Evolutionary conservation across 2,113 vertebrate genomes (phyloP).

Genomic region (Notothenia coriiceps): DNA sequence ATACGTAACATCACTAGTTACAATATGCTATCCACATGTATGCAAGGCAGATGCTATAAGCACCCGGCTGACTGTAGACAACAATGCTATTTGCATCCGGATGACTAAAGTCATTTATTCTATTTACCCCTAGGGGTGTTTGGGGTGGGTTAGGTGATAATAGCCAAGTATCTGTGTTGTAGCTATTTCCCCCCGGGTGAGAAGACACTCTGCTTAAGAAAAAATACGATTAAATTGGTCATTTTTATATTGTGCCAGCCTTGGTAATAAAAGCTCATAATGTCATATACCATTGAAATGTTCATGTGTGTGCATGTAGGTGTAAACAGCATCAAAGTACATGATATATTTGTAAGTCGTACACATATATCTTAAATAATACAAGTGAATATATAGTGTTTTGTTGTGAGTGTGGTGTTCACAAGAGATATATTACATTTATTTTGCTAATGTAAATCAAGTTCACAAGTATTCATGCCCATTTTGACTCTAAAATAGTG

Average conservation of each 20-base stretch:
- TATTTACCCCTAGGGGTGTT: no score
- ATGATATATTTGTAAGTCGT: neutral
- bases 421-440: neutral
- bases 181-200: no score
- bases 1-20: no score
- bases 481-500: neutral
- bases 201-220: no score
- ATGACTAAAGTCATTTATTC: no score
- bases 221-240: neutral
- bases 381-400: neutral
- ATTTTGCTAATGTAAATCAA: neutral
- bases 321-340: neutral
- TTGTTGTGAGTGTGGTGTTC: neutral
- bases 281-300: neutral
- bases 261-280: neutral
- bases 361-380: neutral
- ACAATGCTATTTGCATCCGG: no score
- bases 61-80: no score
- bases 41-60: no score
- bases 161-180: no score
- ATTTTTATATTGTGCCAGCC: neutral
- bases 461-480: neutral
- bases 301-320: neutral
- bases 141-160: no score
- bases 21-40: no score